Percentiles rank a stretch among this genome's conserved stretches.
phyloP scores from a whole-genome alignment of 92 coral and sea anemone genomes.

The Epizoanthus fatuus region DNA sequence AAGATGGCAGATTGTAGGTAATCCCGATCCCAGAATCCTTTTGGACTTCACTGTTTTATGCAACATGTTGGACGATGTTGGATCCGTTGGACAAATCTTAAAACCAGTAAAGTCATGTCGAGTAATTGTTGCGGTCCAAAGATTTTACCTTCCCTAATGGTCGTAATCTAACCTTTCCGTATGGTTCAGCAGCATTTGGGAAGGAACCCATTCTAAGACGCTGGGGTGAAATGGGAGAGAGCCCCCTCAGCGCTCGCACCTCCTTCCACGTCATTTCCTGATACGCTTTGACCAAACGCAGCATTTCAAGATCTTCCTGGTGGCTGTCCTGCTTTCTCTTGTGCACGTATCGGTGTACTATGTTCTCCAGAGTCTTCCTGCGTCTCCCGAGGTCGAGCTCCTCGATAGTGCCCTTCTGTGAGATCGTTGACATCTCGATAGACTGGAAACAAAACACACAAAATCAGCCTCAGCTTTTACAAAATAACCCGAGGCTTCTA shows the following conservation, averaged over 20 bases:
- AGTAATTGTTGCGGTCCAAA: too few species aligned
- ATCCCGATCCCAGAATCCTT: too few species aligned
- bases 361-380: background rate
- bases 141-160: too few species aligned
- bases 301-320: constrained; percentile 36
- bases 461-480: too few species aligned
- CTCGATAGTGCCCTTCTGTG: background rate
- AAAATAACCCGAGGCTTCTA: too few species aligned
- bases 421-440: background rate
- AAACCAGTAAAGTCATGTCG: too few species aligned
- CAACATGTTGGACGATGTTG: too few species aligned
- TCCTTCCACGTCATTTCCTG: constrained; percentile 38
- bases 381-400: background rate
- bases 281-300: constrained; percentile 17
- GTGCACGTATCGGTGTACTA: constrained; percentile 27
- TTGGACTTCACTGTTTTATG: too few species aligned
- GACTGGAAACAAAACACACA: background rate
- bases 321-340: constrained; percentile 29
- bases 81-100: too few species aligned
- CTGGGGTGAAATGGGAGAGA: constrained; percentile 7
- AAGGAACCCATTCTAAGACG: constrained; percentile 13
- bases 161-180: too few species aligned
- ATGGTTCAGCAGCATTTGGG: background rate
- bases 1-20: too few species aligned
- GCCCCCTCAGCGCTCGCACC: constrained; percentile 15